These are phyloP conservation scores for Furnarius figulus DNA, from an alignment of 2,113 vertebrate species.

Conservation along the genomic window DNA sequence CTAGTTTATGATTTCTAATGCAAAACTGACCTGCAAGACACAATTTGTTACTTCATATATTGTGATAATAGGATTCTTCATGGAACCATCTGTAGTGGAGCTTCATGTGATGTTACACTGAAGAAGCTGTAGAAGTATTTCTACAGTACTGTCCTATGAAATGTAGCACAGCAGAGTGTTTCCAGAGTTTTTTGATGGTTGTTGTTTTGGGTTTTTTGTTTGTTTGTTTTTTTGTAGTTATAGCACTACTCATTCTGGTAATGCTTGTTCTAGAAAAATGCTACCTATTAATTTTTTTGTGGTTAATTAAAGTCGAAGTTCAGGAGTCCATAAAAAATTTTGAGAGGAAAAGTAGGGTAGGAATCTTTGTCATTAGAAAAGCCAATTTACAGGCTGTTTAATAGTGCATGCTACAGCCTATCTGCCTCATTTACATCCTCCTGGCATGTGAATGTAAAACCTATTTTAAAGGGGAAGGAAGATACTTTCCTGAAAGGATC, in stretches of 20 bases:
- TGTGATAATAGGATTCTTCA: conserved; percentile 7
- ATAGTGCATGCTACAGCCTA: not conserved
- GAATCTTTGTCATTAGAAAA: not conserved
- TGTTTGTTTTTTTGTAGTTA: not conserved
- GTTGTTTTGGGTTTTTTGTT: not conserved
- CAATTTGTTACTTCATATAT: not conserved
- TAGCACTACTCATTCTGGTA: not conserved
- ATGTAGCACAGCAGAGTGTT: not conserved
- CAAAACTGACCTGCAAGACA: conserved; percentile 9
- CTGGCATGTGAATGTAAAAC: not conserved
- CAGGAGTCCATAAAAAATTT: not conserved
- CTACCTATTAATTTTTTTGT: not conserved
- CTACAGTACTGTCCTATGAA: not conserved
- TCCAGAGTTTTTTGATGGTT: not conserved
- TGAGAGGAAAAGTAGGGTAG: not conserved
- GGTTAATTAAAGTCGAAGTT: not conserved
- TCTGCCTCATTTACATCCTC: not conserved
- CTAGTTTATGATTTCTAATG: not conserved
- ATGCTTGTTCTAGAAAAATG: not conserved
- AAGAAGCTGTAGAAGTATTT: not conserved
- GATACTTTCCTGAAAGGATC: not conserved
- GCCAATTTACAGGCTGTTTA: not conserved
- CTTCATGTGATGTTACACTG: not conserved
- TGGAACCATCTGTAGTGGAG: not conserved
- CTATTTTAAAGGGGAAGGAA: not conserved